Conservation (phyloP, 2,797 vertebrate species). For the Acanthurus leucopareius region DNA sequence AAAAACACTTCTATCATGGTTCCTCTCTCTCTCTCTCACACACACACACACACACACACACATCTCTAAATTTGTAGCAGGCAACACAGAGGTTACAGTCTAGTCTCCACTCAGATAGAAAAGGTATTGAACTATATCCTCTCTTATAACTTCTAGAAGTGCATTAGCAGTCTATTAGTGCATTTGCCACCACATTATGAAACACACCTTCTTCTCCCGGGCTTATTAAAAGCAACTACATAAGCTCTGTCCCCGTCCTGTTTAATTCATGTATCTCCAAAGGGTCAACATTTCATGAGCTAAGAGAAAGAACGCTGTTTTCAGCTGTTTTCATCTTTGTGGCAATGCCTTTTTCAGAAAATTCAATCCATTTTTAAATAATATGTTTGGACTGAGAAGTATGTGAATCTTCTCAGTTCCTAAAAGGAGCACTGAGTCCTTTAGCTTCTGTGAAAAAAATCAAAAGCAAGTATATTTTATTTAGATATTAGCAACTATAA, state of each 20-base stretch:
- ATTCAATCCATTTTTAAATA: neutral
- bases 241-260: neutral
- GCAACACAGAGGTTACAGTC: slow-evolving; percentile 23
- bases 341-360: neutral
- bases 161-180: slow-evolving; percentile 28
- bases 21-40: neutral
- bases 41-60: neutral
- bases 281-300: neutral
- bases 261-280: neutral
- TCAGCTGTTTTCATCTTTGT: neutral
- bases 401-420: neutral
- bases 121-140: slow-evolving; percentile 28
- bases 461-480: too few relatives aligned
- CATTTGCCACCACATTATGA: slow-evolving; percentile 10
- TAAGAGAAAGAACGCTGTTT: neutral
- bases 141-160: slow-evolving; percentile 24
- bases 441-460: neutral
- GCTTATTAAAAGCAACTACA: neutral
- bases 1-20: slow-evolving; percentile 9
- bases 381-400: neutral
- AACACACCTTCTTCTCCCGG: neutral
- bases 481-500: too few relatives aligned
- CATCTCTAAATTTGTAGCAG: slow-evolving; percentile 13
- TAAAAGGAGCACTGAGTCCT: neutral
- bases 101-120: slow-evolving; percentile 22